These are phyloP conservation scores for Trinectes maculatus DNA, from an alignment of 2,113 vertebrate species.

Conservation along the genomic window DNA sequence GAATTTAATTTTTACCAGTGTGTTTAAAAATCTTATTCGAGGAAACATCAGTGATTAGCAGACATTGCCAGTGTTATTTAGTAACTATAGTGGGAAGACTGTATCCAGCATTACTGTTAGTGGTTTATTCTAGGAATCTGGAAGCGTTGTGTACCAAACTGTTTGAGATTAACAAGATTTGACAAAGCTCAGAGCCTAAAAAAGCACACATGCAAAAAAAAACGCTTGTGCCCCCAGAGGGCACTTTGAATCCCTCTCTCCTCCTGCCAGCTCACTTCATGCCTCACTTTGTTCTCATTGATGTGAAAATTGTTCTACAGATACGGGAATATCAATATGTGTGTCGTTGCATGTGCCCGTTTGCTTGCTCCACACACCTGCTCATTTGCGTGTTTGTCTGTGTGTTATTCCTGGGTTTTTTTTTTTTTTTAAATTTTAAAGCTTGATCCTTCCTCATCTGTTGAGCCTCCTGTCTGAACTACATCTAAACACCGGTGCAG, in stretches of 20 bases:
- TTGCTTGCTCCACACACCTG: conserved; percentile 59
- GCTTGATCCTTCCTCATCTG: conserved; percentile 47
- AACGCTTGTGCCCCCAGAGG: conserved; percentile 44
- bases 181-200: conserved; percentile 63
- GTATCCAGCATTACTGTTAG: background rate
- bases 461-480: conserved; percentile 57
- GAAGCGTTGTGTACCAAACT: conserved; percentile 42
- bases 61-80: background rate
- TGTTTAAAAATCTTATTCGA: too few species aligned
- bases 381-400: conserved; percentile 43
- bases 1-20: too few species aligned
- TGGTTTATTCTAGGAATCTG: conserved; percentile 55
- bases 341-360: conserved; percentile 14
- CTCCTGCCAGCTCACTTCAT: conserved; percentile 71
- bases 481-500: conserved; percentile 53
- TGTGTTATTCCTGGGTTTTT: conserved; percentile 17
- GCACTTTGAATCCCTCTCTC: conserved; percentile 68
- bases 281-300: conserved; percentile 67
- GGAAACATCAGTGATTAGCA: background rate
- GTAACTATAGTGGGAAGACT: background rate
- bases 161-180: conserved; percentile 66
- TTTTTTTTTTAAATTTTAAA: conserved; percentile 49
- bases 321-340: conserved; percentile 64
- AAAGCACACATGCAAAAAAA: conserved; percentile 53
- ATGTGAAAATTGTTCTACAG: conserved; percentile 65